Evolutionary conservation across 2,888 invertebrate species (phyloP), one percentile per base, ranked within the genome.

Genomic region (Netelia virgata): DNA sequence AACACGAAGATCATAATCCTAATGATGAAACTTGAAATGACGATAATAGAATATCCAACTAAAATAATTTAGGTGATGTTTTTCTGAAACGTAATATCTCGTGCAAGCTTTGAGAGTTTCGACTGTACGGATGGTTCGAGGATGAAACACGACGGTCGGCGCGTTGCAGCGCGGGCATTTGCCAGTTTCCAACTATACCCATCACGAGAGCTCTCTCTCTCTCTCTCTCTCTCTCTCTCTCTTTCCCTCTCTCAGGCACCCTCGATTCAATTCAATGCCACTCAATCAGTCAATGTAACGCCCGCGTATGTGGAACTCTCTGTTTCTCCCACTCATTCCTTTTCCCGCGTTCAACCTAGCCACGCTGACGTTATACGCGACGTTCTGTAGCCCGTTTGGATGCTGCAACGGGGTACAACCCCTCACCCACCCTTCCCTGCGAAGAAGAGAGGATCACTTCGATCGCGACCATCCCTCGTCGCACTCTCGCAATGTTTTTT

Each of bases 251-350:
- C 84, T 63, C 66, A 47, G 55, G 66, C 89, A 90, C 90, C 90
- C 91, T 91, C 91, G 89, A 92, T 92, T 92, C 91, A 92, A 92
- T 93, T 92, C 92, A 92, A 92, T 92, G 91, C 92, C 92, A 92
- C 93, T 93, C 93, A 92, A 92, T 93, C 92, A 92, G 92, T 92
- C 92, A 91, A 92, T 92, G 92, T 92, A 92, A 93, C 92, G 89
- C 92, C 90, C 89, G 90, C 89, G 90, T 89, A 88, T 89, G 87
- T 86, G 88, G 86, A 88, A 88, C 86, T 72, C 73, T 50, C 68
- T 68, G 59, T 47, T 14, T 63, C 55, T 63, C 14, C 11, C 16
- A 43, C 47, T 14, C n/a, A 14, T 28, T 14, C 57, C 14, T 14
- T 47, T 14, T 47, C 47, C 14, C 47, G 10, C 47, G 57, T 57